Percentiles rank a stretch among this genome's conserved stretches.
Evolutionary conservation across 2,797 vertebrate species (phyloP).

Genomic region (Triplophysa bombifrons): DNA sequence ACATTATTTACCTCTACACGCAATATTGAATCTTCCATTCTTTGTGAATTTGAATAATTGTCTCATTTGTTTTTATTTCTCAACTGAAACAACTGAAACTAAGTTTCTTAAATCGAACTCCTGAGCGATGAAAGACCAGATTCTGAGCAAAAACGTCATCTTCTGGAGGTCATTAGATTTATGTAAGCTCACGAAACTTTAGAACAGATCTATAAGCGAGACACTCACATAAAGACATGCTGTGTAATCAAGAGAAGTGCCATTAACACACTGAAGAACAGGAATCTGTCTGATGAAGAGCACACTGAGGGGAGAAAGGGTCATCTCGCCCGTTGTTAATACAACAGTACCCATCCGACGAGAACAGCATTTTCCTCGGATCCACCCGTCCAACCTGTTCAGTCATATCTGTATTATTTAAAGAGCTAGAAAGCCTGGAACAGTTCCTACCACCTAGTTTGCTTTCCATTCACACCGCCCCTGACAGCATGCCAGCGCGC

Average conservation of each 20-base stretch:
- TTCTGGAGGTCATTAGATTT: not conserved
- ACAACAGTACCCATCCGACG: not conserved
- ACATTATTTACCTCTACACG: too few relatives aligned
- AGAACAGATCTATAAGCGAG: constrained; percentile 1
- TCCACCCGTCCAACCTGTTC: constrained; percentile 6
- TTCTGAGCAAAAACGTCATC: too few relatives aligned
- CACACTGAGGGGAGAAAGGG: constrained; percentile 11
- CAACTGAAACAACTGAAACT: too few relatives aligned
- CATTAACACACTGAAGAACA: constrained; percentile 14
- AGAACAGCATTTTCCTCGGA: not conserved
- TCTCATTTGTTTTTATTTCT: too few relatives aligned
- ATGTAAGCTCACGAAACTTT: not conserved
- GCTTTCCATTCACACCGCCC: constrained; percentile 30
- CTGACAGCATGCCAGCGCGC: constrained; percentile 30
- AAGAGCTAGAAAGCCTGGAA: not conserved
- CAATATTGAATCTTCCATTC: too few relatives aligned
- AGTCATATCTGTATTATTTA: constrained; percentile 40
- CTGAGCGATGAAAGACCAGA: too few relatives aligned
- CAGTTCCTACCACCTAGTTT: constrained; percentile 33
- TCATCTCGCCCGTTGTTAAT: not conserved
- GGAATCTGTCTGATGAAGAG: constrained; percentile 38
- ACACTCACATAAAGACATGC: not conserved
- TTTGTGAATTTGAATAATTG: too few relatives aligned
- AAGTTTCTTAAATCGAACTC: too few relatives aligned
- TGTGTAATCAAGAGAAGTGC: constrained; percentile 44